Percentiles rank a stretch among this genome's conserved stretches.
These are phyloP conservation scores for Henicopernis longicauda DNA, from an alignment of 2,113 vertebrate species.

Conservation along the genomic window DNA sequence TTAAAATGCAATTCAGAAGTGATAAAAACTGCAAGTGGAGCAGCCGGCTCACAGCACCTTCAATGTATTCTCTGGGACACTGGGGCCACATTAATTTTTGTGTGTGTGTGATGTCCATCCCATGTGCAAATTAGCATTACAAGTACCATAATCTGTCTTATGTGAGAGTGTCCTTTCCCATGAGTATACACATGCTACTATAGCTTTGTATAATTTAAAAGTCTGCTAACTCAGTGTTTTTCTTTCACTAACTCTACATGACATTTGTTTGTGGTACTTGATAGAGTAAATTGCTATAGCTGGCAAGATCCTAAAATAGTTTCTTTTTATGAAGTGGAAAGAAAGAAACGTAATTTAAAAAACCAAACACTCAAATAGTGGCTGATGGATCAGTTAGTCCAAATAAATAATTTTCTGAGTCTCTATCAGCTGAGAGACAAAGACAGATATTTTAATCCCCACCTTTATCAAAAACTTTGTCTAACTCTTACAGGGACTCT, in stretches of 20 bases:
- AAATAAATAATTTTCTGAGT: neutral
- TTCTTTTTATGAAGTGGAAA: neutral
- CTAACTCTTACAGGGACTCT: neutral
- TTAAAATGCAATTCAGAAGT: slow-evolving; percentile 84
- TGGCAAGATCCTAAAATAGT: neutral
- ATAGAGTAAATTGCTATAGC: neutral
- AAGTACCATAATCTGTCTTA: slow-evolving; percentile 81
- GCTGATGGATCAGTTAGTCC: neutral
- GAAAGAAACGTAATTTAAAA: neutral
- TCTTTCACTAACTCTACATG: slow-evolving; percentile 20
- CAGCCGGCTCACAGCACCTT: slow-evolving; percentile 76
- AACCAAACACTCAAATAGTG: neutral
- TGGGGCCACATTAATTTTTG: slow-evolving; percentile 80
- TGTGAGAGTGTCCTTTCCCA: slow-evolving; percentile 74
- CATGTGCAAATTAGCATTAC: slow-evolving; percentile 81
- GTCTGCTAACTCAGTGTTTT: slow-evolving; percentile 44
- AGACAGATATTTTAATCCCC: neutral
- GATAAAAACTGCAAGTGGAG: slow-evolving; percentile 79
- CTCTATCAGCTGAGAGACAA: neutral
- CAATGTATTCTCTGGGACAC: slow-evolving; percentile 77
- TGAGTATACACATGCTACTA: slow-evolving; percentile 69
- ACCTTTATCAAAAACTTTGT: neutral
- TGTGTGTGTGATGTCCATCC: slow-evolving; percentile 77
- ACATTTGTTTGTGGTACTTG: neutral
- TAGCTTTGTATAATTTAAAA: slow-evolving; percentile 68